Evolutionary conservation across 2,113 vertebrate genomes (phyloP).

Genomic region (Galbula dea): DNA sequence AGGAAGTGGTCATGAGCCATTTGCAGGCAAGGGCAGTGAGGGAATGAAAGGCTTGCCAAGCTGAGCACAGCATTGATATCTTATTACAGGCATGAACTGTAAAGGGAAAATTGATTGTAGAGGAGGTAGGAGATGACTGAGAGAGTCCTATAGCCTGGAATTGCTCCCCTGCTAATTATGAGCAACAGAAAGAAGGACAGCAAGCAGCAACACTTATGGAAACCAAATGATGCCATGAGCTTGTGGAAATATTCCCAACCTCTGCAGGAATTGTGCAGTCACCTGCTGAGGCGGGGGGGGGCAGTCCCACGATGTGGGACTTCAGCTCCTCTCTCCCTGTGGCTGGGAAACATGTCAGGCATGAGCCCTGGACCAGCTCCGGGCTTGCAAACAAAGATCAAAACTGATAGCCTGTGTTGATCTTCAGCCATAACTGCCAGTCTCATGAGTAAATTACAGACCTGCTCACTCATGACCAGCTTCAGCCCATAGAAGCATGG

Average conservation of each 20-base stretch:
- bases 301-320: neutral
- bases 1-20: neutral
- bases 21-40: neutral
- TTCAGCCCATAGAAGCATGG: neutral
- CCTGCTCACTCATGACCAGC: neutral
- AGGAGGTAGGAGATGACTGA: neutral
- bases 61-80: neutral
- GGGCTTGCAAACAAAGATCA: neutral
- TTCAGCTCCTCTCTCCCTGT: neutral
- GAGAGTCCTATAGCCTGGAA: neutral
- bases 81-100: neutral
- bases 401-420: neutral
- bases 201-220: neutral
- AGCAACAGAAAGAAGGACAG: neutral
- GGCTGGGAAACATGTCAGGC: neutral
- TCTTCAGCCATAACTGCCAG: neutral
- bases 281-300: neutral
- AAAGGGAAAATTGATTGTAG: neutral
- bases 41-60: neutral
- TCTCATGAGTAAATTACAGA: neutral
- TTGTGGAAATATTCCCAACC: neutral
- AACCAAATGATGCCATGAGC: neutral
- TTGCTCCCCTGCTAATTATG: slow-evolving; percentile 9
- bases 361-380: neutral
- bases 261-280: neutral